phyloP scores from a whole-genome alignment of 2,888 invertebrate genomes.

The Abscondita cerata region DNA sequence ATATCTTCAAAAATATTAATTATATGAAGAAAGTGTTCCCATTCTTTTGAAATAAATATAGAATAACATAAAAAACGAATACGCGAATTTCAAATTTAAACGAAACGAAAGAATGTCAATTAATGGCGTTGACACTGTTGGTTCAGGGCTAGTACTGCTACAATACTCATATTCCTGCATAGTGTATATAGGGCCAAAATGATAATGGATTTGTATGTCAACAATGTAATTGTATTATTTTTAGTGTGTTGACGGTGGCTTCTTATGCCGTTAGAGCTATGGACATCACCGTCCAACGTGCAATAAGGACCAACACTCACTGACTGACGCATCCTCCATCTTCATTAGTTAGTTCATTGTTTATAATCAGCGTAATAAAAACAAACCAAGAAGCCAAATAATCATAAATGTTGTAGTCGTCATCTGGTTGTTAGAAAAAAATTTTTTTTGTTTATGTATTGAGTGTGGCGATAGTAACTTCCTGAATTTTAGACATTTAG shows the following conservation, averaged over 20 bases:
- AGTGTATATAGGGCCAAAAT: no score
- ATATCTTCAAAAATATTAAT: no score
- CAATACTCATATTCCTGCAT: no score
- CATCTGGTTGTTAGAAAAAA: constrained; percentile 49
- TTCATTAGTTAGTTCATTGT: constrained; percentile 58
- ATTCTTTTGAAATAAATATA: no score
- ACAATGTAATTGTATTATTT: constrained; percentile 9
- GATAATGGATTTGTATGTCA: no score
- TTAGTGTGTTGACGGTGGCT: constrained; percentile 61
- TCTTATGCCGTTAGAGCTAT: constrained; percentile 56
- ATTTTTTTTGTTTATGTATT: constrained; percentile 51
- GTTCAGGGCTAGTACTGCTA: no score
- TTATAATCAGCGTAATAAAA: constrained; percentile 52
- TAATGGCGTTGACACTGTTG: no score
- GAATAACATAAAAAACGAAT: no score
- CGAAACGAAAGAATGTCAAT: no score
- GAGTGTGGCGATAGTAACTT: constrained; percentile 47
- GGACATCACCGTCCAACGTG: constrained; percentile 59
- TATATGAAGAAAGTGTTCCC: no score
- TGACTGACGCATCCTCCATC: constrained; percentile 57
- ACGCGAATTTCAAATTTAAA: no score
- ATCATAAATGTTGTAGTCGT: constrained; percentile 58
- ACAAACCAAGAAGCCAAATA: constrained; percentile 56
- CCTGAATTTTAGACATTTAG: constrained; percentile 39
- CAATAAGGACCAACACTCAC: constrained; percentile 61